Conservation (phyloP, 2,888 invertebrate genomes). For the Eupelmus urozonus region DNA sequence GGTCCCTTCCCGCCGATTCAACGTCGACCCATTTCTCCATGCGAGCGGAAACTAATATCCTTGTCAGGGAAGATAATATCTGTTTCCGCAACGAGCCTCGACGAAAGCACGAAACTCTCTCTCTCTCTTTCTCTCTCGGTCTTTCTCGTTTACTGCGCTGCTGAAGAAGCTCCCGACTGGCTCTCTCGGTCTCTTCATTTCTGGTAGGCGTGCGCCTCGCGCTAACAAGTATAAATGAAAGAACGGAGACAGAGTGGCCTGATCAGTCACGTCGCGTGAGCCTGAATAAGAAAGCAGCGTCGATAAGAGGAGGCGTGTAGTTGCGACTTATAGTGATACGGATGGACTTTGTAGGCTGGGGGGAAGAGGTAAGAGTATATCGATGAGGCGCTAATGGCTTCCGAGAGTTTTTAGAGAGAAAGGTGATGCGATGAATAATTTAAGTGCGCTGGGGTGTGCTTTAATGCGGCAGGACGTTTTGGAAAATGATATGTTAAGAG, state of each 20-base stretch:
- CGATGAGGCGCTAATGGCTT: too few relatives aligned
- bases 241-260: neutral
- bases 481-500: too few relatives aligned
- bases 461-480: too few relatives aligned
- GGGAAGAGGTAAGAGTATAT: too few relatives aligned
- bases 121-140: slow-evolving; percentile 8
- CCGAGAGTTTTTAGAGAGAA: too few relatives aligned
- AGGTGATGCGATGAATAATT: too few relatives aligned
- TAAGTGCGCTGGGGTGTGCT: too few relatives aligned
- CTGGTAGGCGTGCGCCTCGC: neutral
- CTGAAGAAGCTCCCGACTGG: neutral
- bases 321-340: too few relatives aligned
- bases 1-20: slow-evolving; percentile 54
- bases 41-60: slow-evolving; percentile 65
- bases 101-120: slow-evolving; percentile 14
- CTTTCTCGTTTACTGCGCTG: neutral
- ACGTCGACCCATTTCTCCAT: slow-evolving; percentile 63
- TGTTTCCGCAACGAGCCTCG: slow-evolving; percentile 58
- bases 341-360: too few relatives aligned
- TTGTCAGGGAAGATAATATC: slow-evolving; percentile 65
- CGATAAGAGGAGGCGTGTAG: too few relatives aligned
- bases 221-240: neutral
- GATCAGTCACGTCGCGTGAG: neutral
- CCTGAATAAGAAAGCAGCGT: too few relatives aligned
- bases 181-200: neutral